Conservation (phyloP, 1,140 invertebrate species). For the Ephestia elutella region DNA sequence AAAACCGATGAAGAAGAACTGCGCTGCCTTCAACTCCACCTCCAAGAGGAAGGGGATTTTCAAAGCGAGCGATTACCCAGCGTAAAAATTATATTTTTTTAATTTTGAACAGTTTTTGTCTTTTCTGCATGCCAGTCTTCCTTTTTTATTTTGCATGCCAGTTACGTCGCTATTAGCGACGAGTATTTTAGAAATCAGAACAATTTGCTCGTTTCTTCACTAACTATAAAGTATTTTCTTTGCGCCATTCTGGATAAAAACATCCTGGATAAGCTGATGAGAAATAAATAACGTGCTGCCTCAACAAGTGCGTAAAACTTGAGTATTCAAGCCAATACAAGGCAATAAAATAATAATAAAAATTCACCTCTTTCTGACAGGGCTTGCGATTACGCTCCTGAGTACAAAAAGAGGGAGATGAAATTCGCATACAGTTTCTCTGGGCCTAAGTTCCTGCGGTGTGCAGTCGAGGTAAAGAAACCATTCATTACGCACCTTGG, state of each 20-base stretch:
- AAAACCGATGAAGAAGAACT: constrained; percentile 35
- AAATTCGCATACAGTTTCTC: constrained; percentile 57
- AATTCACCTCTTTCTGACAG: constrained; percentile 21
- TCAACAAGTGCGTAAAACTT: too few relatives aligned
- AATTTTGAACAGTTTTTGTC: not conserved
- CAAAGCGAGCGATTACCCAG: constrained; percentile 43
- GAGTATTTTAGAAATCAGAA: too few relatives aligned
- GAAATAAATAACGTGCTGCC: too few relatives aligned
- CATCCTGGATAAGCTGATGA: too few relatives aligned
- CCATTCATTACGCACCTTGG: too few relatives aligned
- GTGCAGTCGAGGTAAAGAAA: constrained; percentile 48
- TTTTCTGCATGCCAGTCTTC: too few relatives aligned
- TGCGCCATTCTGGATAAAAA: too few relatives aligned
- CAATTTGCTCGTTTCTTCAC: too few relatives aligned
- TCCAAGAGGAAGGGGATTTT: constrained; percentile 50
- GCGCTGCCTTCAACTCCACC: constrained; percentile 62
- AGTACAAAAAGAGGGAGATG: constrained; percentile 52
- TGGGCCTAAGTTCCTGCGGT: constrained; percentile 54
- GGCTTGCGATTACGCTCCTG: constrained; percentile 55
- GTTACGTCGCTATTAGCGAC: too few relatives aligned
- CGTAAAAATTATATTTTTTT: constrained; percentile 40
- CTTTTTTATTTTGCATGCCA: too few relatives aligned
- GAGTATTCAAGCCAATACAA: too few relatives aligned
- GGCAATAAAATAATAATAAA: not conserved
- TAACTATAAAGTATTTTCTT: too few relatives aligned